Base-by-base conservation (phyloP, 1,140 invertebrate species). In the Odontomachus brunneus region DNA sequence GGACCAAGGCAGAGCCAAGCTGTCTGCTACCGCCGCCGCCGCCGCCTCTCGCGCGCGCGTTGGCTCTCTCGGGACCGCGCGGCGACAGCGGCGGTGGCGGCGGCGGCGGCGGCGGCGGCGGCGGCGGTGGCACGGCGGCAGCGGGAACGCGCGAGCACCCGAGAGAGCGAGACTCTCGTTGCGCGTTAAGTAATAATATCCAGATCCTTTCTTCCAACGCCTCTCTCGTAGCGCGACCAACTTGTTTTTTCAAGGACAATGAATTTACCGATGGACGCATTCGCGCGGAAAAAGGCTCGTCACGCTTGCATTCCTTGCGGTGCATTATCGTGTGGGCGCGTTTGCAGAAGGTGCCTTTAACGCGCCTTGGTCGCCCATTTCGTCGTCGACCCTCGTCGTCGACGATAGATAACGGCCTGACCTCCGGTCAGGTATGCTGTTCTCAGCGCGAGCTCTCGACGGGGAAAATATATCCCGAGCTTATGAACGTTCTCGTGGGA, bases 1-100 rank as follows among this genome's bases (percentile, higher is more conserved):
- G 75, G 80, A 89, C 90, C 89, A 93, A 91, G 93, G 93, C 93
- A 93, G 92, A 93, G 93, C 93, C 93, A 94, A 92, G 93, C 93
- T 93, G 93, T 93, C 92, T 94, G 92, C 91, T 92, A 85, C 67
- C 82, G 83, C 88, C 26, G 59, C 60, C 17, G 29, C 73, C 14
- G 60, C 62, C 29, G 89, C 91, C 88, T 92, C 88, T 89, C 92
- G 92, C 92, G 92, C 92, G 90, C 81, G 82, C 82, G 85, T 82
- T 86, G 89, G 89, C 92, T 91, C 89, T 90, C 86, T 57, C 51
- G 22, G 82, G 26, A 69, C 24, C 65, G 63, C 60, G 11, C 14
- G 55, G 63, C 15, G 29, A 48, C 44, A 11, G 38, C 38, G 38
- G 53, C 5, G 51, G 65, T 15, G 26, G n/a, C n/a, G 62, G 33